Conservation (phyloP, 2,797 vertebrate genomes). For the Enteromius radiatus region DNA sequence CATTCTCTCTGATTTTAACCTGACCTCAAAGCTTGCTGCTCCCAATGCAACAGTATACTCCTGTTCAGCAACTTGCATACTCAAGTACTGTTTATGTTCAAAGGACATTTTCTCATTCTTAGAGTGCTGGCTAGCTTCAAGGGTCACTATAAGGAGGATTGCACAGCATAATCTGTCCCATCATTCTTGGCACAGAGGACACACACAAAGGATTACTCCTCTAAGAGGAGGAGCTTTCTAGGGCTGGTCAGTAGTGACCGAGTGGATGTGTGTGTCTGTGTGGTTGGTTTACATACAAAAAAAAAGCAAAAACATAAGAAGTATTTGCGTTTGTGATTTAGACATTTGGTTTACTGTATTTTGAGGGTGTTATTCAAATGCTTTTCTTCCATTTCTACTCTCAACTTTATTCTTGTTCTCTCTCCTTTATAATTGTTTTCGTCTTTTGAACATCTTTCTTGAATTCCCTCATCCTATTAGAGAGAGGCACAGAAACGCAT, state of each 20-base stretch:
- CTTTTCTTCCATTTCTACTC: not conserved
- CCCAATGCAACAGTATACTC: not conserved
- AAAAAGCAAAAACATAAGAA: not conserved
- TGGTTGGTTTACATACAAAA: not conserved
- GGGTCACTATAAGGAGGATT: slow-evolving; percentile 11
- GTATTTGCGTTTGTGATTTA: not conserved
- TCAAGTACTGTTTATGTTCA: slow-evolving; percentile 3
- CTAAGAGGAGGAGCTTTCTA: not conserved
- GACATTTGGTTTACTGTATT: not conserved
- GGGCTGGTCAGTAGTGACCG: not conserved
- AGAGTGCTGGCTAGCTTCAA: not conserved
- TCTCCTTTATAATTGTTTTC: not conserved
- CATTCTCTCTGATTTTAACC: not conserved
- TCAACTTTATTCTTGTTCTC: not conserved
- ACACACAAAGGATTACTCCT: slow-evolving; percentile 17
- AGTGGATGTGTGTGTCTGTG: not conserved
- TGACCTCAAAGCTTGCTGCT: not conserved
- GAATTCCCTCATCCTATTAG: not conserved
- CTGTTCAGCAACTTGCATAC: not conserved
- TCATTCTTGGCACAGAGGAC: slow-evolving; percentile 10
- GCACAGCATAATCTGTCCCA: not conserved
- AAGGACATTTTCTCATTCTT: not conserved
- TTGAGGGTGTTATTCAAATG: not conserved
- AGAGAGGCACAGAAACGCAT: not conserved
- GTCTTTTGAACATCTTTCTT: not conserved